phyloP scores from a whole-genome alignment of 2,113 vertebrate genomes.

The Rafetus swinhoei region DNA sequence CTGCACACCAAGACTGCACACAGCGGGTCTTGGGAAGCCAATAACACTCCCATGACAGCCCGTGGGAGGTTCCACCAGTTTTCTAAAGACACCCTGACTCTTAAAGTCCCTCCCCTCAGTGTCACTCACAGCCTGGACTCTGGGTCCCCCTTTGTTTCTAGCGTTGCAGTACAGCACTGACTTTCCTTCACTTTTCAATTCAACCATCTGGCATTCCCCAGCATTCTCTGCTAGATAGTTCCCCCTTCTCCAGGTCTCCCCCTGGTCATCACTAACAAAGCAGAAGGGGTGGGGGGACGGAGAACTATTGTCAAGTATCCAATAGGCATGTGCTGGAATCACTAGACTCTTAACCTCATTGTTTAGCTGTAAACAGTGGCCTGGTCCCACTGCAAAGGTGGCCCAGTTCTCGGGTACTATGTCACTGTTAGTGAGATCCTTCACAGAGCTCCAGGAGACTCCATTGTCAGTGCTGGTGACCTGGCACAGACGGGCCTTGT shows the following conservation, averaged over 20 bases:
- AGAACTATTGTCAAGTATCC: not conserved
- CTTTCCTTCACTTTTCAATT: conserved; percentile 81
- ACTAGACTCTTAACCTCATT: conserved; percentile 75
- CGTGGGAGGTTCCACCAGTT: conserved; percentile 54
- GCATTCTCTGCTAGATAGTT: conserved; percentile 57
- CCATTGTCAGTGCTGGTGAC: conserved; percentile 85
- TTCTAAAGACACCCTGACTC: conserved; percentile 51
- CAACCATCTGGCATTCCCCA: conserved; percentile 89
- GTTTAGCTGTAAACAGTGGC: conserved; percentile 87
- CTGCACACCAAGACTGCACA: no score
- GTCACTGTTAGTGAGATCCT: conserved; percentile 83
- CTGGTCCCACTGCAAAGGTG: conserved; percentile 90
- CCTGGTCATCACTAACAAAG: conserved; percentile 85
- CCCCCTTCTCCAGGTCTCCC: conserved; percentile 81
- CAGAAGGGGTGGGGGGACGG: conserved; percentile 80
- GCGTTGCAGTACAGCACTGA: conserved; percentile 88
- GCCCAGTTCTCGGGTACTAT: conserved; percentile 85
- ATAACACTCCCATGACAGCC: conserved; percentile 92
- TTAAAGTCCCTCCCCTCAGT: conserved; percentile 79
- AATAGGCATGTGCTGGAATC: conserved; percentile 90
- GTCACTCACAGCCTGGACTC: conserved; percentile 87
- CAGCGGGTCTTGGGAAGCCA: conserved; percentile 79
- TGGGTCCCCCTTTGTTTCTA: conserved; percentile 73
- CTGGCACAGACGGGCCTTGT: conserved; percentile 86
- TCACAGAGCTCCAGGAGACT: conserved; percentile 81